Evolutionary conservation across 92 coral and sea anemone species (phyloP), one percentile per base, ranked within the genome.

Genomic region (Phenganax subtilis): DNA sequence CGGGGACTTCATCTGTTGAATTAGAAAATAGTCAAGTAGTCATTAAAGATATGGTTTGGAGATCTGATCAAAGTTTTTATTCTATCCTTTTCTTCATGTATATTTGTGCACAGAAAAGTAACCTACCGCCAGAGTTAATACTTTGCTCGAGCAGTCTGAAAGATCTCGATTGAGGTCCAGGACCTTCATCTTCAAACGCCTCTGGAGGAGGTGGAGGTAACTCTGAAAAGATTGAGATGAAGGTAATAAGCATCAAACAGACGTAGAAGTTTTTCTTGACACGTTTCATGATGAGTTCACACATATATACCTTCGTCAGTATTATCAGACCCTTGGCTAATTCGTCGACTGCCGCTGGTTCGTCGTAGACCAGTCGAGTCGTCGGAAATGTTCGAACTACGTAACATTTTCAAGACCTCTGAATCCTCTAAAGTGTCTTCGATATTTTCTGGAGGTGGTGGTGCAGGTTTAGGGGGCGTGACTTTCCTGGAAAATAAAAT

Each of bases 111-210:
- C 47, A 20, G 2, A 37, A 1, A 5, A 37, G 2, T 37, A 1
- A 9, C 55, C 54, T 72, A 96, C 99, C 99, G 87, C 99, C 99
- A 37, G 90, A 83, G 61, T 87, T 90, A 47, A 96, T 90, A 75
- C 89, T 91, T 37, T 88, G 85, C 72, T 86, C 88, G 9, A 96
- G 87, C 81, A 90, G 83, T 58, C 84, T 88, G 81, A 92, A 90
- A 10, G 96, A 87, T 66, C 90, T 84, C 51, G 99, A 92, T 75
- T 96, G 93, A 5, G 91, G 87, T 4, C 86, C 89, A 9, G 76
- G 82, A 25, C 77, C 84, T 10, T 83, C 86, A 0, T 73, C 88
- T 6, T 89, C 96, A 59, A 75, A 51, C 9, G 59, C 74, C 9
- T 63, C 74, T 6, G 83, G 83, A 1, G 83, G 83, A 37, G 83